Conservation (phyloP, 2,797 vertebrate species). For the Perodicticus potto region DNA sequence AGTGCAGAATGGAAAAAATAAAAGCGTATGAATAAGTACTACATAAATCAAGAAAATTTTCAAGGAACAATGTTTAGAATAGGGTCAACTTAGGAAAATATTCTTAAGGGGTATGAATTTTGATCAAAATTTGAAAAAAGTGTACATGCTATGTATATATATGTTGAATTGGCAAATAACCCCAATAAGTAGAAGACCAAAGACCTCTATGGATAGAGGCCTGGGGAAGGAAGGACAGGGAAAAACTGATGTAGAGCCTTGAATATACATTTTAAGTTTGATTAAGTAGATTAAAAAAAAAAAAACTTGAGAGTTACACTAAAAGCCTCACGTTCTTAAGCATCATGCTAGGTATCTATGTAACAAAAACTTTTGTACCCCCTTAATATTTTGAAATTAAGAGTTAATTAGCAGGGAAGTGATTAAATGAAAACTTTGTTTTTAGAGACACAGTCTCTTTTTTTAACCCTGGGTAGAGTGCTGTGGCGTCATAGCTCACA, state of each 20-base stretch:
- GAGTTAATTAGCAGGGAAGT: constrained; percentile 3
- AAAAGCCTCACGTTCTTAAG: too few species aligned
- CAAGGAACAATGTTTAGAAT: neutral
- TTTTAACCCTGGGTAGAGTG: too few species aligned
- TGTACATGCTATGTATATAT: neutral
- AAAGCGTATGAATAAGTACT: constrained; percentile 29
- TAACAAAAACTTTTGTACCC: too few species aligned
- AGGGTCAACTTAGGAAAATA: neutral
- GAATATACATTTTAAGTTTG: neutral
- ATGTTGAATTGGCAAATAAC: neutral
- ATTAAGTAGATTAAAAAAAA: neutral
- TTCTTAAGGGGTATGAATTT: constrained; percentile 32
- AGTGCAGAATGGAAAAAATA: neutral
- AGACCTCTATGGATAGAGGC: neutral
- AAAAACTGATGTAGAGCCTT: neutral
- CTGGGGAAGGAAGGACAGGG: neutral
- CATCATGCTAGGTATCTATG: too few species aligned
- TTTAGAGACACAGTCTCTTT: too few species aligned
- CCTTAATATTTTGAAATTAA: neutral
- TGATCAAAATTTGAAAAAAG: neutral
- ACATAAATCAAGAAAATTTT: constrained; percentile 17
- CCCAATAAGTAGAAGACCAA: neutral
- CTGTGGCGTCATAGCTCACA: too few species aligned
- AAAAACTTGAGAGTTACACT: neutral
- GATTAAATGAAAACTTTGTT: constrained; percentile 35